Evolutionary conservation across 1,140 invertebrate genomes (phyloP), one percentile per base, ranked within the genome.

Genomic region (Marisa cornuarietis): DNA sequence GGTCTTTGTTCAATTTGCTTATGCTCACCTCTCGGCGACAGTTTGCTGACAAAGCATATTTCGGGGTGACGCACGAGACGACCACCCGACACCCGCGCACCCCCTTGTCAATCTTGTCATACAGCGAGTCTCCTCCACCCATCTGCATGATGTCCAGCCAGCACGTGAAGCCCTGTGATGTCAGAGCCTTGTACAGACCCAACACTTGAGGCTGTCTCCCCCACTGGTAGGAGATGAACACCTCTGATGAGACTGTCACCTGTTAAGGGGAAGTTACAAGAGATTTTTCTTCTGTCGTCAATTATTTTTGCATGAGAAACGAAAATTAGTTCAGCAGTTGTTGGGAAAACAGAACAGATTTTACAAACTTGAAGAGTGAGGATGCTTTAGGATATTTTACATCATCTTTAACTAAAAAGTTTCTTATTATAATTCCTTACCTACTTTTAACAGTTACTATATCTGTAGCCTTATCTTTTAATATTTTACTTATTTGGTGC

Each of bases 131-230:
- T 42, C 90, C 90, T 24, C 88, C 89, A 11, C 89, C 90, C 90
- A 91, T 91, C 82, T 90, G 89, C 52, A 85, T 82, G 24, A 91
- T 90, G 78, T 90, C 90, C 85, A 90, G 83, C 90, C 90, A 91
- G 76, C 87, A 88, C n/a, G 76, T 81, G 49, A 83, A 88, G 16
- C 88, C 90, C 22, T 85, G 65, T 9, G 81, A 77, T 20, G 79
- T 83, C 63, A 91, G 82, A 24, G 83, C 81, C 68, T 86, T 77
- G 73, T 88, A 88, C 52, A 90, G 71, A 8, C 78, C 76, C 66
- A 81, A 85, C 13, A 91, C 83, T 76, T 91, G 83, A 26, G 84
- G 79, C 83, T 91, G 90, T 78, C 84, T 85, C 14, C 87, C 88
- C 89, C 90, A 90, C 78, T 90, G 90, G 78, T 90, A 90, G 7